Percentiles rank a stretch among this genome's conserved stretches.
These are phyloP conservation scores for Eurytoma adleriae DNA, from an alignment of 2,888 invertebrate species.

Conservation along the genomic window DNA sequence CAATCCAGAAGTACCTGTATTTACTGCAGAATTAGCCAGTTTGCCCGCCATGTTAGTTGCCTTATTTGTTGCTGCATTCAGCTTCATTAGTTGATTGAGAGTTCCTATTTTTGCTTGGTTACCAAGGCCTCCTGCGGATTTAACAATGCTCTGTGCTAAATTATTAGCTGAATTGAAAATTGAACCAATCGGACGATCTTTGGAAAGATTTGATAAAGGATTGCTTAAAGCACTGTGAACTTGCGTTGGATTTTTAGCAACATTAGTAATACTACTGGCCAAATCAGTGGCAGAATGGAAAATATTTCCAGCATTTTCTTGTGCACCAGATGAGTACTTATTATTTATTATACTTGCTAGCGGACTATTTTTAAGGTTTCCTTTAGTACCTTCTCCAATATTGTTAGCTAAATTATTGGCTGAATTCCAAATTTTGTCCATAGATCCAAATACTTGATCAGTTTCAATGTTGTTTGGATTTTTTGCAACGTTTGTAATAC, in stretches of 20 bases:
- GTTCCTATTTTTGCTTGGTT: not conserved
- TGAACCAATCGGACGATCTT: not conserved
- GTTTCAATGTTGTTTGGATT: not conserved
- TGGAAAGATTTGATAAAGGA: not conserved
- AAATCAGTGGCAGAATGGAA: conserved; percentile 27
- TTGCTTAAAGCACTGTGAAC: not conserved
- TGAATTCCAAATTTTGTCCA: conserved; percentile 28
- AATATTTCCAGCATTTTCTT: not conserved
- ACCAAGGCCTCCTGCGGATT: not conserved
- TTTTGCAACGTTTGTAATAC: not conserved
- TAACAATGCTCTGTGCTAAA: not conserved
- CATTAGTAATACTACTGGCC: conserved; percentile 24
- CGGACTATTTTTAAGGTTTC: not conserved
- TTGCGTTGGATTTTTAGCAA: not conserved
- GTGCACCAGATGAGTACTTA: too few relatives aligned
- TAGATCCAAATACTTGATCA: conserved; percentile 6
- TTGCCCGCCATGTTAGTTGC: not conserved
- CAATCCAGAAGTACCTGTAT: not conserved
- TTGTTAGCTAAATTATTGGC: conserved; percentile 33
- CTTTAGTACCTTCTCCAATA: not conserved
- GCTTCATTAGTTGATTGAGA: not conserved
- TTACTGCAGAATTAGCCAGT: conserved; percentile 15
- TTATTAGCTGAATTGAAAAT: conserved; percentile 7
- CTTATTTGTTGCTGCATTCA: conserved; percentile 1
- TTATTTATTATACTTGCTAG: not conserved